A percentile compares a stretch with the other conserved stretches of the same genome.
These are phyloP conservation scores for Drosophila nannoptera DNA, from an alignment of 1,140 invertebrate genomes.

Conservation along the genomic window DNA sequence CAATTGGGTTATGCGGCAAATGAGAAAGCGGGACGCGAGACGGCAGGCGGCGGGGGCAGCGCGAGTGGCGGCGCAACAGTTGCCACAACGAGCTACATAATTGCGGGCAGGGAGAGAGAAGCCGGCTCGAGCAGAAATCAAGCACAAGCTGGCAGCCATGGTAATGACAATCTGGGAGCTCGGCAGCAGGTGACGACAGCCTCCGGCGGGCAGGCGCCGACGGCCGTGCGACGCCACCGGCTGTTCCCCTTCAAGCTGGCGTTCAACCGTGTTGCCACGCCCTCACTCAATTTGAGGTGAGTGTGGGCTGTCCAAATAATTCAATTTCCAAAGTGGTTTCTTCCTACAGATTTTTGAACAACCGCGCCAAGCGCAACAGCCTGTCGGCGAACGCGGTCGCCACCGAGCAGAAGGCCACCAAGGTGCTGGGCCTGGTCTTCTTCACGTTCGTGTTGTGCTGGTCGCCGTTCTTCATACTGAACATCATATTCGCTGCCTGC, in stretches of 20 bases:
- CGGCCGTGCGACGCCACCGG: conserved; percentile 84
- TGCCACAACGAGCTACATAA: conserved; percentile 61
- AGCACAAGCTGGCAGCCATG: conserved; percentile 18
- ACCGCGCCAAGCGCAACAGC: conserved; percentile 83
- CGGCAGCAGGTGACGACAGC: conserved; percentile 81
- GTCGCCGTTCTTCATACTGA: conserved; percentile 93
- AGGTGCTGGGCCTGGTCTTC: conserved; percentile 91
- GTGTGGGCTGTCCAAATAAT: conserved; percentile 26
- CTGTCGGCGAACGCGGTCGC: conserved; percentile 88
- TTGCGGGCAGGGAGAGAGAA: conserved; percentile 34
- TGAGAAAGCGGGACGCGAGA: conserved; percentile 36
- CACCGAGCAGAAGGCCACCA: conserved; percentile 88
- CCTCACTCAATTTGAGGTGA: conserved; percentile 83
- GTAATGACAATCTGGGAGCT: background rate
- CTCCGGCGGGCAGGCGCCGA: conserved; percentile 83
- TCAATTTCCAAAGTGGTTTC: conserved; percentile 13
- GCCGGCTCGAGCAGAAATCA: conserved; percentile 46
- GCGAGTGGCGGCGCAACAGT: conserved; percentile 77
- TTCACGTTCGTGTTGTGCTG: conserved; percentile 94
- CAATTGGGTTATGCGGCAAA: conserved; percentile 68
- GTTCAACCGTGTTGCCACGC: conserved; percentile 83
- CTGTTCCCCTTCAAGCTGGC: conserved; percentile 84
- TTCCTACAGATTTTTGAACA: conserved; percentile 83
- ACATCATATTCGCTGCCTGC: conserved; percentile 89
- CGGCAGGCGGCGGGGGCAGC: conserved; percentile 4